These are phyloP conservation scores for Drosophila formosana DNA, from an alignment of 2,888 invertebrate genomes.

Conservation along the genomic window DNA sequence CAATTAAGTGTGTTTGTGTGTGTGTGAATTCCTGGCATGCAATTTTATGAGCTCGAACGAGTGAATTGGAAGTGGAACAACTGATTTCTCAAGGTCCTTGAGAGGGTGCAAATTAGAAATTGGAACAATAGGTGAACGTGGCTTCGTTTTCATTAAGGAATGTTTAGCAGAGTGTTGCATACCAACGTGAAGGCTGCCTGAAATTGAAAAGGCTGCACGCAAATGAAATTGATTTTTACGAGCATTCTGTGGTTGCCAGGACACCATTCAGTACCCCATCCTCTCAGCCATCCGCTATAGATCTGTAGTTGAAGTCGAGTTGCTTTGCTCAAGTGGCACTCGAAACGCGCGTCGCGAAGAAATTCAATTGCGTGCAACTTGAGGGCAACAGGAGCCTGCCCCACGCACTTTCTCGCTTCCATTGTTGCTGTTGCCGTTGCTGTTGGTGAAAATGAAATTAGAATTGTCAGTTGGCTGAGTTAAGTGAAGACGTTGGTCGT, in stretches of 20 bases:
- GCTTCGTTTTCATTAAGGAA: slow-evolving; percentile 27
- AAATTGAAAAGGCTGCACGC: slow-evolving; percentile 65
- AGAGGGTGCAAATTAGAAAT: slow-evolving; percentile 71
- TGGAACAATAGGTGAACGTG: slow-evolving; percentile 75
- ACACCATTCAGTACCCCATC: slow-evolving; percentile 16
- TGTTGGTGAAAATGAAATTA: slow-evolving; percentile 71
- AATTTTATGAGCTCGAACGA: slow-evolving; percentile 64
- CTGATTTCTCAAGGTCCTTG: slow-evolving; percentile 71
- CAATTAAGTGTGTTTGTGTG: slow-evolving; percentile 1
- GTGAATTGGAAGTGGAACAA: slow-evolving; percentile 41
- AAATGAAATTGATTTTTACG: slow-evolving; percentile 78
- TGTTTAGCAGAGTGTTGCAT: slow-evolving; percentile 58
- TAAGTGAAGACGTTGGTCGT: slow-evolving; percentile 44
- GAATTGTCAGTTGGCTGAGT: slow-evolving; percentile 52
- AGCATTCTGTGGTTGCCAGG: slow-evolving; percentile 61
- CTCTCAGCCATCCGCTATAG: slow-evolving; percentile 8
- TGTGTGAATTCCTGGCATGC: slow-evolving; percentile 64
- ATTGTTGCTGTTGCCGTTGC: slow-evolving; percentile 45
- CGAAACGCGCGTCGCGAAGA: slow-evolving; percentile 60
- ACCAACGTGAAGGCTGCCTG: slow-evolving; percentile 59
- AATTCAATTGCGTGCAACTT: slow-evolving; percentile 70
- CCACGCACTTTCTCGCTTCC: slow-evolving; percentile 10
- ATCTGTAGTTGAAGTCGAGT: slow-evolving; percentile 65
- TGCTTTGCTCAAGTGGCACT: slow-evolving; percentile 66
- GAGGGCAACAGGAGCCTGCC: slow-evolving; percentile 27